A percentile compares a stretch with the other conserved stretches of the same genome.
These are phyloP conservation scores for Loris lydekkerianus DNA, from an alignment of 2,797 vertebrate species.

Conservation along the genomic window DNA sequence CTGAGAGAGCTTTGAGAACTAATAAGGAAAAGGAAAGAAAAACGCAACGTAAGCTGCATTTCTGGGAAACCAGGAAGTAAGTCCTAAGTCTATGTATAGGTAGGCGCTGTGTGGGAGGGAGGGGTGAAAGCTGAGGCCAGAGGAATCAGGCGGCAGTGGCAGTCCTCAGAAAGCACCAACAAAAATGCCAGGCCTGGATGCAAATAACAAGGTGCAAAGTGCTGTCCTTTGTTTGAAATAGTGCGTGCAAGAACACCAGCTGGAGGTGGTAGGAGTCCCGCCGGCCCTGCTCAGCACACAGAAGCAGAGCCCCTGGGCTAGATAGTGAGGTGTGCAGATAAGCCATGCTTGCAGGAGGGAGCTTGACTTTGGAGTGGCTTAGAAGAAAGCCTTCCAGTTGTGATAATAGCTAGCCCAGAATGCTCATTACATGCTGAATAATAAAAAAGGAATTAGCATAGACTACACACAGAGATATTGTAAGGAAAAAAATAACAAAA, in stretches of 20 bases:
- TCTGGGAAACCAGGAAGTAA: constrained; percentile 34
- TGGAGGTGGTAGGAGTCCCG: not conserved
- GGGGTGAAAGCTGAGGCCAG: not conserved
- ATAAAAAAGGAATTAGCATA: constrained; percentile 61
- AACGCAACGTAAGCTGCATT: not conserved
- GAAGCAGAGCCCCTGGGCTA: not conserved
- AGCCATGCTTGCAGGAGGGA: not conserved
- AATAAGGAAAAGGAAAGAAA: not conserved
- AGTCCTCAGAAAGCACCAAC: not conserved
- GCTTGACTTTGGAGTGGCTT: not conserved
- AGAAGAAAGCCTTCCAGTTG: constrained; percentile 53
- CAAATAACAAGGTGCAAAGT: not conserved
- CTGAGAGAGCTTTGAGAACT: constrained; percentile 28
- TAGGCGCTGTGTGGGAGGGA: not conserved
- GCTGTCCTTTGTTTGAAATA: constrained; percentile 3
- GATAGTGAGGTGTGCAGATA: not conserved
- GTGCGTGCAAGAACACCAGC: not conserved
- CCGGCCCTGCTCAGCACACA: not conserved
- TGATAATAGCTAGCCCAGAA: constrained; percentile 55
- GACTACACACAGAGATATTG: constrained; percentile 14
- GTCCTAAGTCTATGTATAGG: constrained; percentile 2
- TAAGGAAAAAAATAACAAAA: constrained; percentile 50
- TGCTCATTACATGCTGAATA: constrained; percentile 67
- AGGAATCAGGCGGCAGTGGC: not conserved
- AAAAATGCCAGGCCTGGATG: not conserved